Conservation (phyloP, 2,888 invertebrate species). For the Polydesmus complanatus region DNA sequence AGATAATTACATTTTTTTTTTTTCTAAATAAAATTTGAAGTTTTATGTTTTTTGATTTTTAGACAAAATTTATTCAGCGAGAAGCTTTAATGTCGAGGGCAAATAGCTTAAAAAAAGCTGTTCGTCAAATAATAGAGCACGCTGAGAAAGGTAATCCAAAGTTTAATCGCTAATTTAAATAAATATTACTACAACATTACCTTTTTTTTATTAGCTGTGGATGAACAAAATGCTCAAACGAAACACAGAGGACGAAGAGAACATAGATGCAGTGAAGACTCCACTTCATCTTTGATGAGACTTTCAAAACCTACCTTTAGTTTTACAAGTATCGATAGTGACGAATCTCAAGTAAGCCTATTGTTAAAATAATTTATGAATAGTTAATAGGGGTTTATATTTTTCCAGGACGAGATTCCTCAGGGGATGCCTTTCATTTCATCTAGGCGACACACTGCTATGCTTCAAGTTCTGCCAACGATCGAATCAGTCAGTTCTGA, state of each 20-base stretch:
- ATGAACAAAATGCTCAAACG: constrained; percentile 40
- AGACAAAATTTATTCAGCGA: constrained; percentile 30
- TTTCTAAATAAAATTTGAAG: background rate
- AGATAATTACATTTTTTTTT: background rate
- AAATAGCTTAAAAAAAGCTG: constrained; percentile 68
- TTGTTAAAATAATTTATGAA: too few species aligned
- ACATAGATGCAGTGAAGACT: background rate
- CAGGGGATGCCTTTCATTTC: constrained; percentile 5
- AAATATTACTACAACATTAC: too few species aligned
- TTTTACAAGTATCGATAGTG: constrained; percentile 6
- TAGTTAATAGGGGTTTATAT: background rate
- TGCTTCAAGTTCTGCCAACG: constrained; percentile 16
- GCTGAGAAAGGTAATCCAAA: constrained; percentile 51
- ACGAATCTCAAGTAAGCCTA: constrained; percentile 2
- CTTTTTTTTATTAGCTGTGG: constrained; percentile 36
- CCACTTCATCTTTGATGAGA: background rate
- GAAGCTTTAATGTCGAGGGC: constrained; percentile 48
- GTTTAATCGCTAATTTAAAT: too few species aligned
- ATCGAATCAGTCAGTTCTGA: constrained; percentile 18
- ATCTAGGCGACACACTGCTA: constrained; percentile 7
- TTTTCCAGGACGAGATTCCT: background rate
- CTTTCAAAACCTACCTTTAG: constrained; percentile 8
- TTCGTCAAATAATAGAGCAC: constrained; percentile 63
- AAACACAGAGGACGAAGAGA: constrained; percentile 19
- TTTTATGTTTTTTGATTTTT: constrained; percentile 3